These are phyloP conservation scores for Polymixis lichenea DNA, from an alignment of 2,888 invertebrate genomes.

Conservation along the genomic window DNA sequence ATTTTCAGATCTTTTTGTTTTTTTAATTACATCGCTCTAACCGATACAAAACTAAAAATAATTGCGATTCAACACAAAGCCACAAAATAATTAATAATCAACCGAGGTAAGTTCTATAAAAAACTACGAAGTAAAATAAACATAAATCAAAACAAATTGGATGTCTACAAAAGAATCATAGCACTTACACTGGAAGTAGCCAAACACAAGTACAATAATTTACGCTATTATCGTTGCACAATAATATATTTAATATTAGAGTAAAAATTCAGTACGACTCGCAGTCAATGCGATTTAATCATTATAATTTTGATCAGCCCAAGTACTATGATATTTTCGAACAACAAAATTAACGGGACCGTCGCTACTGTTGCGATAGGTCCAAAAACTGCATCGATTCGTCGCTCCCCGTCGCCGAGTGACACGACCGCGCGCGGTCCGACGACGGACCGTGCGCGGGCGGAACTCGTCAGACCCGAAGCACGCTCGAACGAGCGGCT, in stretches of 20 bases:
- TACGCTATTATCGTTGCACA: conserved; percentile 53
- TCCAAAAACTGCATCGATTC: conserved; percentile 59
- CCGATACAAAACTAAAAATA: conserved; percentile 26
- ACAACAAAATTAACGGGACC: conserved; percentile 54
- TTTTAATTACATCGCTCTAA: conserved; percentile 39
- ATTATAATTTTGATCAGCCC: conserved; percentile 73
- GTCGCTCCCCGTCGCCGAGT: conserved; percentile 48
- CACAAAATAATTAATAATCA: conserved; percentile 52
- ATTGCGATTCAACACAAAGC: conserved; percentile 43
- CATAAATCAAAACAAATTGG: conserved; percentile 57
- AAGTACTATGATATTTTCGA: conserved; percentile 72
- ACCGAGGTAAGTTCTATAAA: conserved; percentile 46
- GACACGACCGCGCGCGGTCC: conserved; percentile 5
- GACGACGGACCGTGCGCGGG: conserved; percentile 21
- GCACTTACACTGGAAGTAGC: conserved; percentile 73
- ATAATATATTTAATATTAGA: conserved; percentile 61
- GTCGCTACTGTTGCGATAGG: conserved; percentile 47
- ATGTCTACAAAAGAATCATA: conserved; percentile 67
- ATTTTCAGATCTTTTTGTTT: conserved; percentile 42
- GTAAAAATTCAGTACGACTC: conserved; percentile 65
- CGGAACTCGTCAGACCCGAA: conserved; percentile 6
- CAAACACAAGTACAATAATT: conserved; percentile 54
- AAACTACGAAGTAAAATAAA: conserved; percentile 51
- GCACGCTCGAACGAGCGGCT: neutral
- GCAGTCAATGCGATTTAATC: conserved; percentile 53